Evolutionary conservation across 2,113 vertebrate species (phyloP), one percentile per base, ranked within the genome.

Genomic region (Hippocampus mohnikei): DNA sequence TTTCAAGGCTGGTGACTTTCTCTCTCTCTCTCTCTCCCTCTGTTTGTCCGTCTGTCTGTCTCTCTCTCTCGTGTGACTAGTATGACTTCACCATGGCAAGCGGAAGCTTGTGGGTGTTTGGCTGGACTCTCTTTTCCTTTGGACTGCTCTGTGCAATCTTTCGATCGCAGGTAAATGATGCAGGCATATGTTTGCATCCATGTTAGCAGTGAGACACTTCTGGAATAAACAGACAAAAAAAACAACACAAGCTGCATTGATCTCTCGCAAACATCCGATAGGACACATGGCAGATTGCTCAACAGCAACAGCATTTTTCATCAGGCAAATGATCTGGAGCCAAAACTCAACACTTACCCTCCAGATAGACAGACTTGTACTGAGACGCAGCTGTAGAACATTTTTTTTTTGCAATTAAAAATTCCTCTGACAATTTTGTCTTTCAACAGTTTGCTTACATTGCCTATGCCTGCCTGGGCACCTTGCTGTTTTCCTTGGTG

Each of bases 401-500:
- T 29, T 58, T 62, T 5, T 67, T 58, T 20, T 20, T 52, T 16
- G 20, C 18, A 52, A 21, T 52, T 16, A 16, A 52, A 21, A 75
- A 50, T 55, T 21, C 25, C 40, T 66, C 60, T 72, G 40, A 40
- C 80, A 60, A 72, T 40, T 74, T 25, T 74, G 27, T 80, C 25
- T 72, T 52, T 77, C 65, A 37, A 61, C 89, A 94, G 94, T 94
- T 89, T 86, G 4, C 92, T 27, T 75, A 92, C 81, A 90, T 94
- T 62, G 0, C 83, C 3, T 94, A 93, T 53, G 89, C 93, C 44
- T 90, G 80, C 9, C 75, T 95, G 37, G 92, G 91, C 78, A 94
- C 93, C 5, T 5, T 92, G 68, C 0, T 95, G 71, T 96, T 96
- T 85, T 93, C 93, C 61, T 15, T 92, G 13, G 93, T 94, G 87